Evolutionary conservation across 2,888 invertebrate genomes (phyloP).

Genomic region (Eupithecia inturbata): DNA sequence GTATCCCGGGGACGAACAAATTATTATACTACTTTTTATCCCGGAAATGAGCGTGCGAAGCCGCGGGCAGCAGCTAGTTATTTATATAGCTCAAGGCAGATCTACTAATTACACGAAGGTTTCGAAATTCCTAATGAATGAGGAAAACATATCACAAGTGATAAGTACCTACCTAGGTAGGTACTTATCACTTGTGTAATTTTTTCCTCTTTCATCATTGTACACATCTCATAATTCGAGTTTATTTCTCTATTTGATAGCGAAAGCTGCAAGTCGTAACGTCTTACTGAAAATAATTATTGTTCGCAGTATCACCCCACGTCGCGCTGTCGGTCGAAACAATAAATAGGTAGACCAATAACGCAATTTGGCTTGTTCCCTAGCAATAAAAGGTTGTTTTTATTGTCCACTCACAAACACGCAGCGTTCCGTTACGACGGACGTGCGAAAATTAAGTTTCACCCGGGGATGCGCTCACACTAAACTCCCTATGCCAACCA

Average conservation of each 20-base stretch:
- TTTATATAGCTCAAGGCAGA: too few species aligned
- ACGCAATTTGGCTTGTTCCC: conserved; percentile 52
- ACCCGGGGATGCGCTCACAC: conserved; percentile 47
- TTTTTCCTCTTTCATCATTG: too few species aligned
- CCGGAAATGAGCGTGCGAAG: too few species aligned
- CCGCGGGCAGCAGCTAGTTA: too few species aligned
- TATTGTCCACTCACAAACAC: conserved; percentile 61
- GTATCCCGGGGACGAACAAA: too few species aligned
- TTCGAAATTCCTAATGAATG: too few species aligned
- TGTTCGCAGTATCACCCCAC: not conserved
- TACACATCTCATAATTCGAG: too few species aligned
- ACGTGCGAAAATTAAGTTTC: conserved; percentile 62
- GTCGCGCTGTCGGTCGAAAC: conserved; percentile 24
- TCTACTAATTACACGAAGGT: too few species aligned
- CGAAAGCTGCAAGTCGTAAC: not conserved
- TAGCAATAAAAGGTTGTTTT: conserved; percentile 58
- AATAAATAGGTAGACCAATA: conserved; percentile 48
- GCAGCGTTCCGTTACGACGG: conserved; percentile 56
- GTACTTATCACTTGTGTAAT: too few species aligned
- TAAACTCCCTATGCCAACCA: not conserved
- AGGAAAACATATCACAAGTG: too few species aligned
- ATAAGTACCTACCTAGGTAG: too few species aligned
- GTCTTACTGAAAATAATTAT: not conserved
- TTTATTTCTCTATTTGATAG: not conserved
- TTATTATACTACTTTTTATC: too few species aligned